phyloP scores from a whole-genome alignment of 2,113 vertebrate species.

The Syngnathus floridae region DNA sequence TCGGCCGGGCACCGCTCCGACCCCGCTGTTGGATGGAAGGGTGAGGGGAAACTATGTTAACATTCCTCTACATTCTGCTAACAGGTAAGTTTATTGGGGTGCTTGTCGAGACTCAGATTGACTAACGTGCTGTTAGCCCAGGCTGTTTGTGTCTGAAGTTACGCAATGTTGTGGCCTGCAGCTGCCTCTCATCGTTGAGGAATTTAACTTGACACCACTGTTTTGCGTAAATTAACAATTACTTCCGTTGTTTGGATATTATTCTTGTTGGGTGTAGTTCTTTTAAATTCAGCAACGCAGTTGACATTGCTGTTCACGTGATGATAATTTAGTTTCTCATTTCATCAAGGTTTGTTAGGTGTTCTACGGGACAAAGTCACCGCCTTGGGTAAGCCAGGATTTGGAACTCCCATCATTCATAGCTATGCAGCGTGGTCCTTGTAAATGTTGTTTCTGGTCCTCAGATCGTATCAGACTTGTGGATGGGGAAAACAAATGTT shows the following conservation, averaged over 20 bases:
- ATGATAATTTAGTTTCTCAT: constrained; percentile 3
- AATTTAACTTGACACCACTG: not conserved
- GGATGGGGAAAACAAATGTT: constrained; percentile 58
- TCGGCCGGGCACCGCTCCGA: constrained; percentile 4
- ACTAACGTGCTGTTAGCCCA: not conserved
- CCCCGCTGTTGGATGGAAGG: constrained; percentile 44
- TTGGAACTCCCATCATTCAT: not conserved
- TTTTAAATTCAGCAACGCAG: not conserved
- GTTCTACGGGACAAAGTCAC: constrained; percentile 46
- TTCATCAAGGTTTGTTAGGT: constrained; percentile 44
- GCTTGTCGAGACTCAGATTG: not conserved
- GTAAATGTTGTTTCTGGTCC: constrained; percentile 15
- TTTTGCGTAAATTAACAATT: not conserved
- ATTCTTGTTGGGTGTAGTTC: not conserved
- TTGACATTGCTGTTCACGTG: not conserved
- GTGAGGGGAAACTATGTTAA: constrained; percentile 53
- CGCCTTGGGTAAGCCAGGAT: constrained; percentile 53
- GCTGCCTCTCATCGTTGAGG: not conserved
- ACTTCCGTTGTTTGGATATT: not conserved
- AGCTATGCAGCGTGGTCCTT: not conserved
- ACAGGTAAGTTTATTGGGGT: constrained; percentile 43
- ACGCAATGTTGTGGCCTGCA: not conserved
- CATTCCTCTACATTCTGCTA: constrained; percentile 50
- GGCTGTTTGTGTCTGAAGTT: constrained; percentile 8
- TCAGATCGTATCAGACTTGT: constrained; percentile 59